These are phyloP conservation scores for Lymantria monacha DNA, from an alignment of 2,888 invertebrate species.

Conservation along the genomic window DNA sequence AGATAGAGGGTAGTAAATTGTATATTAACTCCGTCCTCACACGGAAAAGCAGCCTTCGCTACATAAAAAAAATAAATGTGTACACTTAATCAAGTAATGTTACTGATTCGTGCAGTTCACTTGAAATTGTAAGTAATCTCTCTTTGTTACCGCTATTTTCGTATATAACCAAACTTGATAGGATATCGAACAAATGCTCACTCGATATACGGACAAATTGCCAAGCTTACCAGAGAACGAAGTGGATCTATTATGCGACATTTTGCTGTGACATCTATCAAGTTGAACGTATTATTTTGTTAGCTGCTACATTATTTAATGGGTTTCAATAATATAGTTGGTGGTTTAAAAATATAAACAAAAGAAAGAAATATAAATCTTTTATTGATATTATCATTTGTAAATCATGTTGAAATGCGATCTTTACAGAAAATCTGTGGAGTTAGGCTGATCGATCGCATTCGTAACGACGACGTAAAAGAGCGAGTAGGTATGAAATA, in stretches of 20 bases:
- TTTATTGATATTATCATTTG: too few species aligned
- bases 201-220: slow-evolving; percentile 36
- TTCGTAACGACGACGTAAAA: too few species aligned
- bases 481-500: too few species aligned
- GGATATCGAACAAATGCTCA: slow-evolving; percentile 40
- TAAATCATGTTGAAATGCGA: too few species aligned
- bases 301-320: background rate
- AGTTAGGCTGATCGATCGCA: too few species aligned
- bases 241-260: slow-evolving; percentile 39
- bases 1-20: too few species aligned
- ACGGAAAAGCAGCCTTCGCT: too few species aligned
- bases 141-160: slow-evolving; percentile 34
- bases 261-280: slow-evolving; percentile 28
- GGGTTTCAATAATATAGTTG: background rate
- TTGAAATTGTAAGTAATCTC: slow-evolving; percentile 36
- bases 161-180: slow-evolving; percentile 31
- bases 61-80: too few species aligned
- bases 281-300: slow-evolving; percentile 8
- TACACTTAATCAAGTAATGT: slow-evolving; percentile 23
- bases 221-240: slow-evolving; percentile 26
- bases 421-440: too few species aligned
- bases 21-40: too few species aligned
- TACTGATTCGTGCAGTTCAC: slow-evolving; percentile 17
- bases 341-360: too few species aligned
- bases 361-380: too few species aligned